A percentile compares a stretch with the other conserved stretches of the same genome.
Evolutionary conservation across 1,140 invertebrate species (phyloP).

Genomic region (Leptinotarsa lineolata): DNA sequence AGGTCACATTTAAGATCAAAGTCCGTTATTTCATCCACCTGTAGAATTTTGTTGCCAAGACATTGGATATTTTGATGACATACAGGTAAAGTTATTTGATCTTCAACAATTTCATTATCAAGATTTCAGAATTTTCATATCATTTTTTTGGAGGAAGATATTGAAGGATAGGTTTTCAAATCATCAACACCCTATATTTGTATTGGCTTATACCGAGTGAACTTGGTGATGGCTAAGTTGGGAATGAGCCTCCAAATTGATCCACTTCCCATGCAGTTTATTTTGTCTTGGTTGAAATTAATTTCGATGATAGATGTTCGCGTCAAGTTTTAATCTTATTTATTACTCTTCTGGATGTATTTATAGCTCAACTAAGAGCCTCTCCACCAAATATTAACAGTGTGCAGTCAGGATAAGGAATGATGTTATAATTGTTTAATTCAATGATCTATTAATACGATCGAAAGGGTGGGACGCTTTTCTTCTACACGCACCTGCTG

Average conservation of each 20-base stretch:
- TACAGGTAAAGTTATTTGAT: too few relatives aligned
- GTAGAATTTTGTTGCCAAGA: too few relatives aligned
- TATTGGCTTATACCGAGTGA: too few relatives aligned
- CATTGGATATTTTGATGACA: too few relatives aligned
- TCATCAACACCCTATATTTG: too few relatives aligned
- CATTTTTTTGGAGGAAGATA: too few relatives aligned
- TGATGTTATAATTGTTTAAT: constrained; percentile 6
- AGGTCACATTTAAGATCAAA: too few relatives aligned
- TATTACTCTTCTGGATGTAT: background rate
- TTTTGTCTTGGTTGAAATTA: constrained; percentile 8
- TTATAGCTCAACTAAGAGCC: constrained; percentile 2
- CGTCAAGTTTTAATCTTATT: constrained; percentile 6
- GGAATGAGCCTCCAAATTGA: background rate
- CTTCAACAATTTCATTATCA: too few relatives aligned
- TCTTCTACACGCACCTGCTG: background rate
- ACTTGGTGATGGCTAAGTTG: background rate
- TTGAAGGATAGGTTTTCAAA: too few relatives aligned
- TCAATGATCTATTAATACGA: constrained; percentile 1
- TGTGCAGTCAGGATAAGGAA: background rate
- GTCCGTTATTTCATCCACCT: too few relatives aligned
- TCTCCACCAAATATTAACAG: constrained; percentile 5
- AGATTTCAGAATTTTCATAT: too few relatives aligned
- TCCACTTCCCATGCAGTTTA: constrained; percentile 7
- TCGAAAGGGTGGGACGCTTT: background rate
- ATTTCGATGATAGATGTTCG: constrained; percentile 1